Base-by-base conservation (phyloP, 2,113 vertebrate species). In the Osmerus eperlanus region DNA sequence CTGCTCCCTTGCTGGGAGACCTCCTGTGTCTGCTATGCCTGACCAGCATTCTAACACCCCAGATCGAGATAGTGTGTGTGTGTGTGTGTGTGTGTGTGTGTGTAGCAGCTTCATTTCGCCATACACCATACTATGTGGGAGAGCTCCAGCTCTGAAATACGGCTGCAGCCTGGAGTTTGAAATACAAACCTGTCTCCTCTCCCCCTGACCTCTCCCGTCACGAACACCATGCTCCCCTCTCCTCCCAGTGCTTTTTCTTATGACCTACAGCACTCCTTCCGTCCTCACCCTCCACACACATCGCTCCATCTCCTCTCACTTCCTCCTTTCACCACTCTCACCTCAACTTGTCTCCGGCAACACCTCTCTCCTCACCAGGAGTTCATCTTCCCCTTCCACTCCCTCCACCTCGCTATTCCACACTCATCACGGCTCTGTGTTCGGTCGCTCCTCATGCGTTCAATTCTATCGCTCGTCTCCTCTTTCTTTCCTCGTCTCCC, bases 251-350 rank as follows among this genome's bases (percentile, higher is more conserved):
- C 23, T 13, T 13, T 28, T 12, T 25, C 59, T 13, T 62, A 41
- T 65, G 64, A 51, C 64, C 64, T 51, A 21, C 36, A 56, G 15
- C 55, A 55, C 15, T 56, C 54, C 16, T 9, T 14, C 16, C 15
- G 9, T 65, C 64, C 36, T 47, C 32, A 19, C 64, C n/a, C 32
- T 47, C 64, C 36, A 19, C 18, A 32, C 15, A 16, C 29, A 18
- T n/a, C 21, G 8, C 64, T 60, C 58, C 11, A 16, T 60, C 58
- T 60, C 58, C 58, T 23, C 5, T 60, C 58, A 21, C 58, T 23
- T 23, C 21, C 32, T 51, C 64, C 21, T 13, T 4, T 65, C 64
- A 47, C 62, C 16, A 32, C 47, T 65, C 64, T 65, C 64, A 65
- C 36, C 64, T 65, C 36, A 4, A 8, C 36, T 23, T 65, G n/a